Percentiles rank a stretch among this genome's conserved stretches.
phyloP scores from a whole-genome alignment of 2,888 invertebrate species.

The Acanthopleura granulata region DNA sequence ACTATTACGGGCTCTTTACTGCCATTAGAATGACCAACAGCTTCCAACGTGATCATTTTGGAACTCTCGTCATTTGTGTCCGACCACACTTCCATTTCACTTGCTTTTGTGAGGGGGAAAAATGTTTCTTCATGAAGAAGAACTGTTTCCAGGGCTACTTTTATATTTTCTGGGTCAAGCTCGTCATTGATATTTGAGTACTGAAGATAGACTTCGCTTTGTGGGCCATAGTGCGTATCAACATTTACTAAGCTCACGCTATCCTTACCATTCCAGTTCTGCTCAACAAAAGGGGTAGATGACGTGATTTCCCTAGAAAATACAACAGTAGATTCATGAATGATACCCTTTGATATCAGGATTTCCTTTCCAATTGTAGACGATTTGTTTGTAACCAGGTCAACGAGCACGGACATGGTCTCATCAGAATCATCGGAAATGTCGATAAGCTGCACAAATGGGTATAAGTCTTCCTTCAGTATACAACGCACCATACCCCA shows the following conservation, averaged over 20 bases:
- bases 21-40: neutral
- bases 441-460: neutral
- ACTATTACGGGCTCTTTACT: neutral
- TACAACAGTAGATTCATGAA: neutral
- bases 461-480: neutral
- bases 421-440: neutral
- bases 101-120: neutral
- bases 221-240: neutral
- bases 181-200: too few species aligned
- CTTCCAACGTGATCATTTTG: neutral
- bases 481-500: conserved; percentile 5
- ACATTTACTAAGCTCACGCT: neutral
- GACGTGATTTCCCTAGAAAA: neutral
- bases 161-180: neutral
- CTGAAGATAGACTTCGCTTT: neutral
- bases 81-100: neutral
- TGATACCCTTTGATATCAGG: neutral
- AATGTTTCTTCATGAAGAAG: conserved; percentile 3
- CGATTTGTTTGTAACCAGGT: neutral
- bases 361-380: neutral
- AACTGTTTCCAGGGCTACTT: neutral
- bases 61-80: neutral
- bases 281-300: neutral
- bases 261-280: neutral
- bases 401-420: neutral